Conservation (phyloP, 2,888 invertebrate genomes). For the Drosophila cracens region DNA sequence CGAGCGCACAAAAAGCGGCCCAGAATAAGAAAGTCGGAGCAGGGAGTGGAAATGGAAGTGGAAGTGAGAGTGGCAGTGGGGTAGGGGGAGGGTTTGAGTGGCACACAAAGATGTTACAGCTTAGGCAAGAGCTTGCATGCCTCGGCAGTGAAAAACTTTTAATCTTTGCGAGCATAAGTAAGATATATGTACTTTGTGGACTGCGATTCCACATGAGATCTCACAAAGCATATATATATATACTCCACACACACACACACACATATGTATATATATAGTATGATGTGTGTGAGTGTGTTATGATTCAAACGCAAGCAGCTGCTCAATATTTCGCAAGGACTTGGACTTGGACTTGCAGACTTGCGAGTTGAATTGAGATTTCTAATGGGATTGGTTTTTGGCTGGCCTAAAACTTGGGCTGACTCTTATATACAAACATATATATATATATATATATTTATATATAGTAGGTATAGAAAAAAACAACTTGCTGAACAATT, state of each 20-base stretch:
- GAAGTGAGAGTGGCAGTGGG: background rate
- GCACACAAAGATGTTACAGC: slow-evolving; percentile 76
- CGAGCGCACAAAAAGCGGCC: slow-evolving; percentile 57
- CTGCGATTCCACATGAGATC: slow-evolving; percentile 59
- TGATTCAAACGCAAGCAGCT: slow-evolving; percentile 73
- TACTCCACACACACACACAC: slow-evolving; percentile 6
- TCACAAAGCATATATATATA: slow-evolving; percentile 29
- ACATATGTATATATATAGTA: slow-evolving; percentile 12
- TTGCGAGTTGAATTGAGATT: slow-evolving; percentile 70
- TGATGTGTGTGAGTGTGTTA: slow-evolving; percentile 22
- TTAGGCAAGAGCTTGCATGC: slow-evolving; percentile 76
- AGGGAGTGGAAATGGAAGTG: background rate
- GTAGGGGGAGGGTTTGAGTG: background rate
- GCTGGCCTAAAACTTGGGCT: slow-evolving; percentile 25
- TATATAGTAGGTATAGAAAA: slow-evolving; percentile 48
- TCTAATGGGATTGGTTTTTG: slow-evolving; percentile 77
- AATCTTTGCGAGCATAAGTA: slow-evolving; percentile 78
- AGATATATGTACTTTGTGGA: slow-evolving; percentile 69
- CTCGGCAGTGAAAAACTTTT: slow-evolving; percentile 74
- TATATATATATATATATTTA: slow-evolving; percentile 13
- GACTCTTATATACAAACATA: slow-evolving; percentile 16
- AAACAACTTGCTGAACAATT: slow-evolving; percentile 77
- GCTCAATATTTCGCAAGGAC: slow-evolving; percentile 73
- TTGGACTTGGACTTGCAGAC: slow-evolving; percentile 43
- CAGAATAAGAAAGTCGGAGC: slow-evolving; percentile 18